A percentile compares a stretch with the other conserved stretches of the same genome.
Evolutionary conservation across 1,140 invertebrate species (phyloP).

Genomic region (Caenorhabditis inopinata): DNA sequence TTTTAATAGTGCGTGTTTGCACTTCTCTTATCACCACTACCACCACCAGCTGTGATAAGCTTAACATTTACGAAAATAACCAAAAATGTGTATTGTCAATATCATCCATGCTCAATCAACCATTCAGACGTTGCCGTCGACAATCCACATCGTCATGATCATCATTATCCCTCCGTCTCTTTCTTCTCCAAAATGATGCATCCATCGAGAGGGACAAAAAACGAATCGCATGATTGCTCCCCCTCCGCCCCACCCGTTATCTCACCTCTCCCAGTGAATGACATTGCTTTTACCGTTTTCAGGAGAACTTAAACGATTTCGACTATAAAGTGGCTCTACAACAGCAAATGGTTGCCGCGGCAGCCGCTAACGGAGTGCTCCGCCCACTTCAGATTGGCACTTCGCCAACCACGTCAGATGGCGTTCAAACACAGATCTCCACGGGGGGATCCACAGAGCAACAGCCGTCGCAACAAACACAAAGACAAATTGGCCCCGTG

Average conservation of each 20-base stretch:
- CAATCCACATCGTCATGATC: too few relatives aligned
- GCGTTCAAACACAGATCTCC: background rate
- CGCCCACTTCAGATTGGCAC: background rate
- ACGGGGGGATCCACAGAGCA: too few relatives aligned
- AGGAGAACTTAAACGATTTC: slow-evolving; percentile 29
- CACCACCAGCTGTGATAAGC: too few relatives aligned
- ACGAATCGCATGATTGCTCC: too few relatives aligned
- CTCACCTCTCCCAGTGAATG: background rate
- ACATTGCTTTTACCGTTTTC: background rate
- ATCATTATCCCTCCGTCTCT: too few relatives aligned
- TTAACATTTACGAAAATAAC: too few relatives aligned
- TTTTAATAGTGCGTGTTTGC: too few relatives aligned
- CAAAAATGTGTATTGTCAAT: too few relatives aligned
- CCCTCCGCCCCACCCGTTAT: background rate
- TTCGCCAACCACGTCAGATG: background rate
- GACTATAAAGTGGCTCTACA: slow-evolving; percentile 21
- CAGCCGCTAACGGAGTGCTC: background rate
- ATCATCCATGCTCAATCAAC: background rate
- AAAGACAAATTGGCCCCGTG: background rate
- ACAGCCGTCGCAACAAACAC: too few relatives aligned
- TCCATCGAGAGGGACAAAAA: too few relatives aligned
- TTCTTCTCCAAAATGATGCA: too few relatives aligned
- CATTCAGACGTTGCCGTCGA: background rate
- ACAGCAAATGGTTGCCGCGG: slow-evolving; percentile 1
- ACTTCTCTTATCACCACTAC: too few relatives aligned